A percentile compares a stretch with the other conserved stretches of the same genome.
Conservation (phyloP, 2,113 vertebrate genomes). For the Sarotherodon lohbergeri region DNA sequence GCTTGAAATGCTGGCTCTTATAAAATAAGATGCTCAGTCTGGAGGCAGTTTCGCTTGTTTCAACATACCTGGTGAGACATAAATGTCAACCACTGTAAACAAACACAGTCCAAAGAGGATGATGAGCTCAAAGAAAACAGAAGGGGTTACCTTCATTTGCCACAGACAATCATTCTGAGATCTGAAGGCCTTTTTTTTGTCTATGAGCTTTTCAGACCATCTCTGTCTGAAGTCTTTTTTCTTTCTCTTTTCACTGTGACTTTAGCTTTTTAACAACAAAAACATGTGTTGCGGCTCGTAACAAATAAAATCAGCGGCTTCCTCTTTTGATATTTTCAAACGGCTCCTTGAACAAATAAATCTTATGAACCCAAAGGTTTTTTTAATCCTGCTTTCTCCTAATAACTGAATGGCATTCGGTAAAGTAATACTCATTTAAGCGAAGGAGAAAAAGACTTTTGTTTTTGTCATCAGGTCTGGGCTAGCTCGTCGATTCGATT, state of each 20-base stretch:
- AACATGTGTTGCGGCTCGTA: background rate
- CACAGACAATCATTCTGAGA: constrained; percentile 26
- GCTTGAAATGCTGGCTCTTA: background rate
- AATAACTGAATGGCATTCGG: background rate
- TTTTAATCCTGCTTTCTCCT: background rate
- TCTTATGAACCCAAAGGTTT: background rate
- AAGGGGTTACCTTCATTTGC: constrained; percentile 25
- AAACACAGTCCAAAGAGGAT: constrained; percentile 16
- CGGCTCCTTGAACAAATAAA: constrained; percentile 10
- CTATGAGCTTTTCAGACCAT: constrained; percentile 6
- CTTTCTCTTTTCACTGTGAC: constrained; percentile 27
- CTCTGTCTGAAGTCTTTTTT: constrained; percentile 14
- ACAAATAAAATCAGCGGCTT: constrained; percentile 9
- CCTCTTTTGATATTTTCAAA: constrained; percentile 38
- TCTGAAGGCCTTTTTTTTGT: constrained; percentile 18
- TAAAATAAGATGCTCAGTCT: background rate
- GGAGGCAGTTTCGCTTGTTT: background rate
- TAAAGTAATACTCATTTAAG: background rate
- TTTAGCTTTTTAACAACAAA: constrained; percentile 34
- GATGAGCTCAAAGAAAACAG: constrained; percentile 17
- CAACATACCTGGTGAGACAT: background rate
- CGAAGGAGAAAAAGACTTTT: constrained; percentile 2
- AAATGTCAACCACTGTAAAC: constrained; percentile 7
- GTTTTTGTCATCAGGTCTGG: constrained; percentile 29
- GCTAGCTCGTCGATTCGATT: constrained; percentile 30